Percentiles rank a stretch among this genome's conserved stretches.
Evolutionary conservation across 2,888 invertebrate genomes (phyloP).

Genomic region (Ypsolopha sequella): DNA sequence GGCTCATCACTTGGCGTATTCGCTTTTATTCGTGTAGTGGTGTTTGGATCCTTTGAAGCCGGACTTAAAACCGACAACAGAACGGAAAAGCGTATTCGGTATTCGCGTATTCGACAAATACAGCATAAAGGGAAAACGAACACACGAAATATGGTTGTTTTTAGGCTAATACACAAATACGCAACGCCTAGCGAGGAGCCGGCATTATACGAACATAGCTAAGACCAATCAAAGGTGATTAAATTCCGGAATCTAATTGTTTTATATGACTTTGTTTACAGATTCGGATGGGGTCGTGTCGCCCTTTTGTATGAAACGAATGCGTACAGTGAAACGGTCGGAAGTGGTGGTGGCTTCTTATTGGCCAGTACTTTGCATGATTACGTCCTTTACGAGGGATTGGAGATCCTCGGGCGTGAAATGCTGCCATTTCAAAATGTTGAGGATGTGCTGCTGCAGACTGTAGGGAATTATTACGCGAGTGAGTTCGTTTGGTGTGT

Average conservation of each 20-base stretch:
- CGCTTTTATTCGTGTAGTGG: too few relatives aligned
- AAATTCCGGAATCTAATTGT: constrained; percentile 11
- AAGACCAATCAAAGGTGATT: too few relatives aligned
- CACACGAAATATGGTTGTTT: too few relatives aligned
- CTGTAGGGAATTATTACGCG: constrained; percentile 61
- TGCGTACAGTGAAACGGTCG: constrained; percentile 76
- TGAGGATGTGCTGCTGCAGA: constrained; percentile 58
- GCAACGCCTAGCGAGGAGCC: too few relatives aligned
- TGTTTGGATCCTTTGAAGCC: too few relatives aligned
- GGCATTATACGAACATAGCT: too few relatives aligned
- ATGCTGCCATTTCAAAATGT: constrained; percentile 41
- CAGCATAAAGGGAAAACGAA: too few relatives aligned
- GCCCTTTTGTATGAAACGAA: constrained; percentile 82
- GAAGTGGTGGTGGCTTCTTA: constrained; percentile 80
- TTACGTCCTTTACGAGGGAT: constrained; percentile 44
- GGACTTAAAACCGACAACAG: too few relatives aligned
- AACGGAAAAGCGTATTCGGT: too few relatives aligned
- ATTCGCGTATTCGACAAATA: too few relatives aligned
- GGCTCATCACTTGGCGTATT: too few relatives aligned
- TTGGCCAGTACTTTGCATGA: constrained; percentile 81
- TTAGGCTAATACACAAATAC: too few relatives aligned
- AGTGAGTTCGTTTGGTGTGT: constrained; percentile 53
- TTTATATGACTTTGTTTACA: constrained; percentile 32
- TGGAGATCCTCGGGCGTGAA: constrained; percentile 40
- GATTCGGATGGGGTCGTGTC: constrained; percentile 79